These are phyloP conservation scores for Glossophaga mutica DNA, from an alignment of 2,797 vertebrate genomes.

Conservation along the genomic window DNA sequence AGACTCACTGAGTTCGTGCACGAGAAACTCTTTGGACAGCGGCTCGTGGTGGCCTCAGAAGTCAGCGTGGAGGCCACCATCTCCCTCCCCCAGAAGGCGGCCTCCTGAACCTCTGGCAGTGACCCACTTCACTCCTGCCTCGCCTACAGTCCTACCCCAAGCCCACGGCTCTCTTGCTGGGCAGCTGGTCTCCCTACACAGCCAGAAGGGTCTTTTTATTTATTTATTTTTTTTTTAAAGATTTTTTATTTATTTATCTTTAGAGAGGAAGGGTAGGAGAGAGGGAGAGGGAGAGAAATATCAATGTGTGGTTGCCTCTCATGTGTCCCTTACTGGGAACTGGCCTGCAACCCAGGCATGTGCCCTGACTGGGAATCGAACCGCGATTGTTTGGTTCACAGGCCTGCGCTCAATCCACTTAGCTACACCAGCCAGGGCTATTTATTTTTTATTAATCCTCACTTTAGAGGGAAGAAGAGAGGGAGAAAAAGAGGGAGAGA, in stretches of 20 bases:
- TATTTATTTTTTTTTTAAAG: no score
- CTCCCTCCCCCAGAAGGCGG: background rate
- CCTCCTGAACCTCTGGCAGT: background rate
- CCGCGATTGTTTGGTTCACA: no score
- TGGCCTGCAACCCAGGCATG: no score
- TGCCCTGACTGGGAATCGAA: no score
- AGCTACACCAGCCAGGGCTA: no score
- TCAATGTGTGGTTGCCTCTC: no score
- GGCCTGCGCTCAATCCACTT: no score
- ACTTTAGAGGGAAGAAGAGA: background rate
- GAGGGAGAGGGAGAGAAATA: no score
- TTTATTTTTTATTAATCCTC: background rate
- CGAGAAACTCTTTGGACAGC: background rate
- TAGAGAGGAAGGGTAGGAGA: no score
- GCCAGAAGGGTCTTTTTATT: background rate
- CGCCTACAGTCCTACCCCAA: background rate
- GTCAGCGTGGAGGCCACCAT: background rate
- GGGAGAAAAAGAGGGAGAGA: no score
- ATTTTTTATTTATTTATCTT: no score
- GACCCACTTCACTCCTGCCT: background rate
- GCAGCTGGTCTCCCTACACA: background rate
- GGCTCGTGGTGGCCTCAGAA: background rate
- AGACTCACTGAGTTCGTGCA: fast-evolving
- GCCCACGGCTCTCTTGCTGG: background rate
- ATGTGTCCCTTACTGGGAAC: no score